phyloP scores from a whole-genome alignment of 2,888 invertebrate species.

The Hirtodrosophila confusa region DNA sequence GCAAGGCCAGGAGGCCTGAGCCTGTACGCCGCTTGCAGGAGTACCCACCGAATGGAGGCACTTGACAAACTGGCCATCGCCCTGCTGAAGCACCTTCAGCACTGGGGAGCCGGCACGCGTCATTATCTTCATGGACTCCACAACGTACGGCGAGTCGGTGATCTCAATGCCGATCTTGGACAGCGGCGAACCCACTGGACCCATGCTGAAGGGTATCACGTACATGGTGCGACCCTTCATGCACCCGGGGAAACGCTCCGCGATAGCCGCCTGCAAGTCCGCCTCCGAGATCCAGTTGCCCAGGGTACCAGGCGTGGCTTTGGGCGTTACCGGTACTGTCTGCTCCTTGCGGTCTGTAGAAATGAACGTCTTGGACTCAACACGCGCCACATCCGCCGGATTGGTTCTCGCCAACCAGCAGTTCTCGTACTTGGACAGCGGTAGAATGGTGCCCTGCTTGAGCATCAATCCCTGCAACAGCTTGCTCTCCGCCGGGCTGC shows the following conservation, averaged over 20 bases:
- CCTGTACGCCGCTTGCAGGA: constrained; percentile 87
- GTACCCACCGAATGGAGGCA: constrained; percentile 97
- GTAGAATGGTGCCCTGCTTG: constrained; percentile 90
- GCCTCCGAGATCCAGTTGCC: constrained; percentile 96
- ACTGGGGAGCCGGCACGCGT: constrained; percentile 91
- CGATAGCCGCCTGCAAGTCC: constrained; percentile 91
- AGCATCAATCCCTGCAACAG: constrained; percentile 90
- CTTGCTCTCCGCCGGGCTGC: constrained; percentile 92
- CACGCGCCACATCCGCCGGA: constrained; percentile 98
- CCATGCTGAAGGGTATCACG: constrained; percentile 99
- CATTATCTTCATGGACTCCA: constrained; percentile 98
- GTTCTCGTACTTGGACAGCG: constrained; percentile 94
- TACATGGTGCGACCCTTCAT: constrained; percentile 98
- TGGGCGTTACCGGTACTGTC: constrained; percentile 91
- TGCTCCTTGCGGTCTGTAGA: constrained; percentile 92
- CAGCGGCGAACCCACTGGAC: constrained; percentile 96
- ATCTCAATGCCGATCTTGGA: constrained; percentile 98
- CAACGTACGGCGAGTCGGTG: constrained; percentile 98
- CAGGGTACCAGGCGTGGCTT: constrained; percentile 92
- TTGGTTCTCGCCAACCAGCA: constrained; percentile 98
- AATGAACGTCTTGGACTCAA: constrained; percentile 98
- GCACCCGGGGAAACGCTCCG: constrained; percentile 93
- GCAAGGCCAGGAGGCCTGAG: constrained; percentile 95
- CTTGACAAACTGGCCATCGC: constrained; percentile 89
- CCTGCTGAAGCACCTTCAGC: constrained; percentile 85